Conservation (phyloP, 2,888 invertebrate genomes). For the Campoletis raptor region DNA sequence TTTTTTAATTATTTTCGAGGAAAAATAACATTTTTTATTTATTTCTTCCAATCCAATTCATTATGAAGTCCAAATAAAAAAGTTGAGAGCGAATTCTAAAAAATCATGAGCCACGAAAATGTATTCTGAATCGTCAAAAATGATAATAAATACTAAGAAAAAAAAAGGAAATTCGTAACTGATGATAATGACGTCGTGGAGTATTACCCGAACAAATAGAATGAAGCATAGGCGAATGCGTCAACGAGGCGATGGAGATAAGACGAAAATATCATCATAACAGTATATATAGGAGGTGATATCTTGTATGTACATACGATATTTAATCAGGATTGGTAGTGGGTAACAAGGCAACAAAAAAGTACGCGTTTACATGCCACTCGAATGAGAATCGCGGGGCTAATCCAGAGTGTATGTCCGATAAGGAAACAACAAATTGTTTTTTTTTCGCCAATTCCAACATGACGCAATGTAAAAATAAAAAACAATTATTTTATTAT, state of each 20-base stretch:
- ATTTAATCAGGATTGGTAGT: constrained; percentile 45
- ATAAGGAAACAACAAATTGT: constrained; percentile 71
- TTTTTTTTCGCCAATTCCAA: not conserved
- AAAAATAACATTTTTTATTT: not conserved
- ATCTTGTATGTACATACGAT: constrained; percentile 40
- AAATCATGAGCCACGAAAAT: not conserved
- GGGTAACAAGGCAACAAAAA: constrained; percentile 51
- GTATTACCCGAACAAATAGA: not conserved
- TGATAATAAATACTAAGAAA: not conserved
- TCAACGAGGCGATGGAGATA: constrained; percentile 30
- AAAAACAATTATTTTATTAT: not conserved
- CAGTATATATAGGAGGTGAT: constrained; percentile 4
- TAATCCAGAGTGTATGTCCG: constrained; percentile 74
- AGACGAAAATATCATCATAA: constrained; percentile 49
- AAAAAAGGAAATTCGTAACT: not conserved
- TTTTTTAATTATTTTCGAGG: not conserved
- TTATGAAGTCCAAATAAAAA: not conserved
- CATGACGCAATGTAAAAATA: not conserved
- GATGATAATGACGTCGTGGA: not conserved
- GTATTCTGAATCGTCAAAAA: not conserved
- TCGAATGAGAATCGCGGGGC: constrained; percentile 58
- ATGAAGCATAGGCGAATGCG: constrained; percentile 14
- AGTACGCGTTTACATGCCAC: constrained; percentile 26
- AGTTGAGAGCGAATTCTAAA: not conserved
- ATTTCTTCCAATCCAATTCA: not conserved